These are phyloP conservation scores for Seriola aureovittata DNA, from an alignment of 2,113 vertebrate genomes.

Conservation along the genomic window DNA sequence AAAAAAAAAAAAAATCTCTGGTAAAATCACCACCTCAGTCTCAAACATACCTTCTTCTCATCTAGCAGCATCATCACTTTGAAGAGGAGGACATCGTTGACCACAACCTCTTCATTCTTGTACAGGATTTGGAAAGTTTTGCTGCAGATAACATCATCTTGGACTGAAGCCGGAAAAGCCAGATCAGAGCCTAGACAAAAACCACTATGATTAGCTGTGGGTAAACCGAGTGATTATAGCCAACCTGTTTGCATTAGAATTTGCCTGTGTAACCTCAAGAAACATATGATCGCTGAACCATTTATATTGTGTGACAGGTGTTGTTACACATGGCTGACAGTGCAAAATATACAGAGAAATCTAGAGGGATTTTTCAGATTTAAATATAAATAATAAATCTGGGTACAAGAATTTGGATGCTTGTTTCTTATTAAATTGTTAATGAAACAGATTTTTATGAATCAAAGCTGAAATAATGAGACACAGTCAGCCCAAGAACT, in stretches of 20 bases:
- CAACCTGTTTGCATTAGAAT: too few species aligned
- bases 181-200: constrained; percentile 88
- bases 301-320: neutral
- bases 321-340: neutral
- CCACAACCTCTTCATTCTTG: constrained; percentile 97
- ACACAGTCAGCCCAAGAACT: too few species aligned
- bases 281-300: neutral
- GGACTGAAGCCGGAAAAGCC: constrained; percentile 94
- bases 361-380: too few species aligned
- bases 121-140: constrained; percentile 99
- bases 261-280: neutral
- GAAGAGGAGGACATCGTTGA: constrained; percentile 97
- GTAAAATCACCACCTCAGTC: neutral
- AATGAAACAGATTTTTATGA: too few species aligned
- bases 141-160: constrained; percentile 94
- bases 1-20: neutral
- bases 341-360: neutral
- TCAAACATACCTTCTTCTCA: constrained; percentile 90
- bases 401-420: too few species aligned
- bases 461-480: too few species aligned
- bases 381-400: too few species aligned
- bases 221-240: neutral
- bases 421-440: too few species aligned
- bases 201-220: constrained; percentile 7
- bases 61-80: constrained; percentile 99